Evolutionary conservation across 2,888 invertebrate species (phyloP).

Genomic region (Caenorhabditis japonica): DNA sequence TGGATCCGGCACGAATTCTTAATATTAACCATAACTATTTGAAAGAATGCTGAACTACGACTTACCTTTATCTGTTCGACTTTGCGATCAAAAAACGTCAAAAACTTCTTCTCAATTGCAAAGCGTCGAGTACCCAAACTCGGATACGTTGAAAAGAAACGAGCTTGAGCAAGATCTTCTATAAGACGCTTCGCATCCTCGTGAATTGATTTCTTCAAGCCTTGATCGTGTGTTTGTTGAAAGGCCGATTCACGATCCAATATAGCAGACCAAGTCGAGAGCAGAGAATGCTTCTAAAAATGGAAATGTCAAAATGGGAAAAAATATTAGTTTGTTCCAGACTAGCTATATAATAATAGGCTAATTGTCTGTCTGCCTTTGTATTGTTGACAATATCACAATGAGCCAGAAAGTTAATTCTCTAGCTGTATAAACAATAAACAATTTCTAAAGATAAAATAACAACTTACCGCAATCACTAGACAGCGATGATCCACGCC

Average conservation of each 20-base stretch:
- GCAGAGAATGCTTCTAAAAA: conserved; percentile 47
- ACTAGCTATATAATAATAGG: conserved; percentile 7
- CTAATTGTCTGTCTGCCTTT: conserved; percentile 13
- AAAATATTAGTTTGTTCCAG: conserved; percentile 49
- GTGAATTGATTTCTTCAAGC: conserved; percentile 45
- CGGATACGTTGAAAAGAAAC: conserved; percentile 30
- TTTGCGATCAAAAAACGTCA: conserved; percentile 44
- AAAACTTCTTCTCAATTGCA: conserved; percentile 36
- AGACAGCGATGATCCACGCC: conserved; percentile 18
- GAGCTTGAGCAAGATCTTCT: conserved; percentile 15
- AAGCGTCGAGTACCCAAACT: conserved; percentile 28
- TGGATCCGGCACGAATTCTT: conserved; percentile 35
- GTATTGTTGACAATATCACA: conserved; percentile 13
- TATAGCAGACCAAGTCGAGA: conserved; percentile 41
- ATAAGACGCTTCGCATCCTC: conserved; percentile 28
- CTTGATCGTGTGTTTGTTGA: conserved; percentile 31
- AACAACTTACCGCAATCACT: conserved; percentile 38
- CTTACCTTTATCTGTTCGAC: conserved; percentile 43
- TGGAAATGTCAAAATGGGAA: conserved; percentile 43
- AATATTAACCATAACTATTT: conserved; percentile 46
- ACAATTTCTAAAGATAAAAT: conserved; percentile 25
- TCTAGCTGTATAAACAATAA: conserved; percentile 1
- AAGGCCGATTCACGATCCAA: conserved; percentile 46
- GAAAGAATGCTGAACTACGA: conserved; percentile 40
- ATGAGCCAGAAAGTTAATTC: conserved; percentile 13